phyloP scores from a whole-genome alignment of 2,888 invertebrate genomes.

The Corbicula japonica region DNA sequence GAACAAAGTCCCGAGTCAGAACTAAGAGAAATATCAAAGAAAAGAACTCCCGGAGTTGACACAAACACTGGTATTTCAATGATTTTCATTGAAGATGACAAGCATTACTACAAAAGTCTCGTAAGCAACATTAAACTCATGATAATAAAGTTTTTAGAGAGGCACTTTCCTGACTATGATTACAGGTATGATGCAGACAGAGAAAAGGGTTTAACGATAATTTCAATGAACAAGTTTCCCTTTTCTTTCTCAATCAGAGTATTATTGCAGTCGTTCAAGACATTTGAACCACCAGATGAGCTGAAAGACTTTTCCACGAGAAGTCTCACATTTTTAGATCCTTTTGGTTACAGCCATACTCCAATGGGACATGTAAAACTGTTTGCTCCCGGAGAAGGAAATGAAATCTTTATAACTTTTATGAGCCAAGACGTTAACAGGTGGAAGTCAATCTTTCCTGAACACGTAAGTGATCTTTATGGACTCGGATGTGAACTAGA shows the following conservation, averaged over 20 bases:
- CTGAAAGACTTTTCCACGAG: background rate
- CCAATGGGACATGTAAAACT: slow-evolving; percentile 6
- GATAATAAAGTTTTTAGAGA: background rate
- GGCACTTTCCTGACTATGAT: background rate
- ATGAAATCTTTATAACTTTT: slow-evolving; percentile 20
- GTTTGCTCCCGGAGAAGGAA: slow-evolving; percentile 9
- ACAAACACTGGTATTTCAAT: background rate
- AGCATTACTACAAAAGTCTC: background rate
- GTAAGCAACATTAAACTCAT: background rate
- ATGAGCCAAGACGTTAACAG: slow-evolving; percentile 26
- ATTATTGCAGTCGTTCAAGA: background rate
- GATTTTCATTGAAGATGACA: slow-evolving; percentile 11
- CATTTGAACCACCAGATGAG: background rate
- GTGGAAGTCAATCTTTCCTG: too few relatives aligned
- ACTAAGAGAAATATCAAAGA: background rate
- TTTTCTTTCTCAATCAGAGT: slow-evolving; percentile 3
- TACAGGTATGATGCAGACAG: background rate
- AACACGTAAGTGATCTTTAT: too few relatives aligned
- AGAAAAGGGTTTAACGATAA: background rate
- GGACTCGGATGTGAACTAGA: too few relatives aligned
- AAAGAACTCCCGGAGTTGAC: background rate
- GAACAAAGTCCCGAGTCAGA: background rate
- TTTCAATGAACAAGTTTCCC: background rate
- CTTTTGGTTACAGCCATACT: slow-evolving; percentile 27
- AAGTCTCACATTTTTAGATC: slow-evolving; percentile 19